Evolutionary conservation across 2,113 vertebrate genomes (phyloP).

Genomic region (Gambusia holbrooki): DNA sequence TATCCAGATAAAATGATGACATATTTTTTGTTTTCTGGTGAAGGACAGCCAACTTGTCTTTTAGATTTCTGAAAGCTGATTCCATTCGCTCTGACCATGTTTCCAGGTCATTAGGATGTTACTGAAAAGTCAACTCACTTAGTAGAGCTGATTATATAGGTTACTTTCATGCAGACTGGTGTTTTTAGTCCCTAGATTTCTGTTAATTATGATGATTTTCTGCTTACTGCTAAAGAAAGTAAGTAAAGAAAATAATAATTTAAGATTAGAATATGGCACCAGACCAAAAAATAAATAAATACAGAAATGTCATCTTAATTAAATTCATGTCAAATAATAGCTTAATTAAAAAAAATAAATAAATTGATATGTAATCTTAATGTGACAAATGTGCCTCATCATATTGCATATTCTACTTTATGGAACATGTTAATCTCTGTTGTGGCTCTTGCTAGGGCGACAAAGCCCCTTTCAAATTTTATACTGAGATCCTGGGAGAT

Average conservation of each 20-base stretch:
- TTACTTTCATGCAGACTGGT: not conserved
- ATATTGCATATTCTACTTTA: no score
- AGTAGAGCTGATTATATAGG: no score
- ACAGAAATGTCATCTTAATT: not conserved
- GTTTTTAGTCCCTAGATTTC: not conserved
- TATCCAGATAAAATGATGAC: not conserved
- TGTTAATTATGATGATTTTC: not conserved
- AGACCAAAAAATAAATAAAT: not conserved
- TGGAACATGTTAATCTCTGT: no score
- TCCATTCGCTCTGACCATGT: no score
- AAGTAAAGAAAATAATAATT: not conserved
- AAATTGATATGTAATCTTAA: no score
- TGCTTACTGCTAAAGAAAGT: not conserved
- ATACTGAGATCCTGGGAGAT: not conserved
- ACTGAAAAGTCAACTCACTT: no score
- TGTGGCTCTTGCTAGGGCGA: constrained; percentile 7
- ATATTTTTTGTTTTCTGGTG: no score
- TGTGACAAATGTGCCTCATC: no score
- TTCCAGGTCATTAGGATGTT: no score
- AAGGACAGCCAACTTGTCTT: no score
- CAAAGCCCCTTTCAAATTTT: constrained; percentile 29
- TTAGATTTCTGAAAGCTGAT: no score
- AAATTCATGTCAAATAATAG: not conserved
- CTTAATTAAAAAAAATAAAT: not conserved
- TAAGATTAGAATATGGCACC: not conserved